phyloP scores from a whole-genome alignment of 2,888 invertebrate genomes.

The Orchesella flavescens region DNA sequence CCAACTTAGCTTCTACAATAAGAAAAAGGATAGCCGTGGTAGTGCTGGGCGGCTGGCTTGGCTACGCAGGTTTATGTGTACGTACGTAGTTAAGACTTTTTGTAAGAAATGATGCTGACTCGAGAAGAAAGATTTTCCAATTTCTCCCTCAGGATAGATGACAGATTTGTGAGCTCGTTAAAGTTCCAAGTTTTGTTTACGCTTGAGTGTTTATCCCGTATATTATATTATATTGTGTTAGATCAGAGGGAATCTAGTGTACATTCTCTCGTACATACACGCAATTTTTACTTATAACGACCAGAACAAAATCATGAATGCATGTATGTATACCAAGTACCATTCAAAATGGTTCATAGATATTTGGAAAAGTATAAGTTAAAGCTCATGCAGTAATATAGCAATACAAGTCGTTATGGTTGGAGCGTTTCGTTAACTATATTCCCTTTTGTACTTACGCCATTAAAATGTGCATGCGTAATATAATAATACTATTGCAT shows the following conservation, averaged over 20 bases:
- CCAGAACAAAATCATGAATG: too few relatives aligned
- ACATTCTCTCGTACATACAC: background rate
- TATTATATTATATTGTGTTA: conserved; percentile 34
- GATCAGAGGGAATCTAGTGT: conserved; percentile 9
- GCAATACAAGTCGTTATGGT: conserved; percentile 25
- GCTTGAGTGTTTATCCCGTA: conserved; percentile 51
- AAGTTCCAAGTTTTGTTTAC: conserved; percentile 66
- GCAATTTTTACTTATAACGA: background rate
- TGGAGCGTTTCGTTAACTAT: conserved; percentile 8
- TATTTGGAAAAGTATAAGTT: background rate
- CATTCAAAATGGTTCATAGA: background rate
- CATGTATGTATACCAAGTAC: conserved; percentile 6
- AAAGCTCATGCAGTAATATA: background rate
- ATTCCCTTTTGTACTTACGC: background rate
- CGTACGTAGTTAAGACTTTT: too few relatives aligned
- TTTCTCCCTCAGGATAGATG: conserved; percentile 63
- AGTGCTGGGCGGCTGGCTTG: too few relatives aligned
- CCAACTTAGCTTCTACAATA: too few relatives aligned
- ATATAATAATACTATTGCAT: too few relatives aligned
- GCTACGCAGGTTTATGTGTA: too few relatives aligned
- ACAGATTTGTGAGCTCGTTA: conserved; percentile 68
- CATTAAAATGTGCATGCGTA: background rate
- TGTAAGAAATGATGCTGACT: conserved; percentile 50
- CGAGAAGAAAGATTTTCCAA: conserved; percentile 52
- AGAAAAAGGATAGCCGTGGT: too few relatives aligned